These are phyloP conservation scores for Odontesthes bonariensis DNA, from an alignment of 2,113 vertebrate species.

Conservation along the genomic window DNA sequence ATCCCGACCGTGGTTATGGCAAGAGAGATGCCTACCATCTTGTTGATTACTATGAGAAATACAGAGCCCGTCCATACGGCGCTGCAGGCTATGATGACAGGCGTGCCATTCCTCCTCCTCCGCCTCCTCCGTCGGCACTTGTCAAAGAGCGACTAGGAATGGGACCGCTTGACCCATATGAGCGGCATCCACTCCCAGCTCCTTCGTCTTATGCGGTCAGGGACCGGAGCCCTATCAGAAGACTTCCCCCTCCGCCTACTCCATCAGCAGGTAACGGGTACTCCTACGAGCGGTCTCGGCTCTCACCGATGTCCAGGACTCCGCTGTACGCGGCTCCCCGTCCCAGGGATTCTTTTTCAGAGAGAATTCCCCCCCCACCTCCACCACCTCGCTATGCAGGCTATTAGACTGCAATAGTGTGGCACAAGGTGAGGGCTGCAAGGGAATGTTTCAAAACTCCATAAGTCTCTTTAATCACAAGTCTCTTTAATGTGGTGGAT, in stretches of 20 bases:
- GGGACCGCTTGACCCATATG: constrained; percentile 84
- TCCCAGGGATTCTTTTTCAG: constrained; percentile 85
- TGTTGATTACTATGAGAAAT: constrained; percentile 96
- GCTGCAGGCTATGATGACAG: constrained; percentile 77
- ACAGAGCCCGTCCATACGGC: constrained; percentile 87
- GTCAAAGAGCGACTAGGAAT: constrained; percentile 86
- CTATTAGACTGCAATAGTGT: constrained; percentile 71
- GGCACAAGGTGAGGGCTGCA: constrained; percentile 78
- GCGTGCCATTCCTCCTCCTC: constrained; percentile 79
- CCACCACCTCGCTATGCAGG: constrained; percentile 76
- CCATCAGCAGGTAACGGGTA: constrained; percentile 88
- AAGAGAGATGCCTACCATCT: constrained; percentile 85
- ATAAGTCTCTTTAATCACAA: constrained; percentile 3
- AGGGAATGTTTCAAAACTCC: neutral
- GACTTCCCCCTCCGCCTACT: constrained; percentile 80
- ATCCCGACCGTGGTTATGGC: constrained; percentile 86
- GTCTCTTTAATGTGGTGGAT: too few relatives aligned
- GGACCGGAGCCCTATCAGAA: constrained; percentile 92
- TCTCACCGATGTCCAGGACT: constrained; percentile 88
- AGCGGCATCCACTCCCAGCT: constrained; percentile 86
- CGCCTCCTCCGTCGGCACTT: constrained; percentile 78
- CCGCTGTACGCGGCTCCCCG: constrained; percentile 87
- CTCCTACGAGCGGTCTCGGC: constrained; percentile 89
- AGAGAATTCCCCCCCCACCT: constrained; percentile 82
- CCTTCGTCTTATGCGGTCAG: constrained; percentile 85